Percentiles rank a stretch among this genome's conserved stretches.
Evolutionary conservation across 2,113 vertebrate genomes (phyloP).

Genomic region (Cygnus atratus): DNA sequence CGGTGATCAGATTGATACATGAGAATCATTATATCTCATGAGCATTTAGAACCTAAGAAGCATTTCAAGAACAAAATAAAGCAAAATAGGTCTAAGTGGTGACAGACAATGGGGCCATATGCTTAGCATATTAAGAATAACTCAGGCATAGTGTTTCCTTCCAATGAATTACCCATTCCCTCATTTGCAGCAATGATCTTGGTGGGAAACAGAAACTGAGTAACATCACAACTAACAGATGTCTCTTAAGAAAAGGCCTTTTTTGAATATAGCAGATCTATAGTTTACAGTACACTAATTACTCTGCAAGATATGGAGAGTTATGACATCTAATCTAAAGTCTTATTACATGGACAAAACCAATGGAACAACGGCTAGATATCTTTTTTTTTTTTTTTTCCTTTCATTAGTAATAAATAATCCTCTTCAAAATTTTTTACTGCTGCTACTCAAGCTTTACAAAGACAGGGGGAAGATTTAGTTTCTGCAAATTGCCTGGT

Average conservation of each 20-base stretch:
- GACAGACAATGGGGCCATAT: background rate
- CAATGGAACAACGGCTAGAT: background rate
- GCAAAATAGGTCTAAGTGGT: background rate
- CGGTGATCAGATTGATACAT: background rate
- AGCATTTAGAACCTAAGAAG: background rate
- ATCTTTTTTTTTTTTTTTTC: background rate
- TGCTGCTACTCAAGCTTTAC: background rate
- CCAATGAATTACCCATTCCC: background rate
- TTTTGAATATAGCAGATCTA: background rate
- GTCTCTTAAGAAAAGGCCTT: background rate
- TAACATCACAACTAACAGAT: conserved; percentile 12
- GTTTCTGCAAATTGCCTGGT: background rate
- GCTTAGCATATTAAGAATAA: background rate
- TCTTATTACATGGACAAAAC: background rate
- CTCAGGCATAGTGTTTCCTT: background rate
- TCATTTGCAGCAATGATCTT: background rate
- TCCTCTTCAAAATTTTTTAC: background rate
- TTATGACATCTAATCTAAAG: background rate
- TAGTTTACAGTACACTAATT: background rate
- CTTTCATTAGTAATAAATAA: background rate
- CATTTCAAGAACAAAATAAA: background rate
- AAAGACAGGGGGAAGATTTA: background rate
- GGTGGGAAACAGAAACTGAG: background rate
- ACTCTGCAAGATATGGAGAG: background rate
- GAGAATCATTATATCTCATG: background rate